Base-by-base conservation (phyloP, 2,113 vertebrate genomes). In the Gobio gobio region DNA sequence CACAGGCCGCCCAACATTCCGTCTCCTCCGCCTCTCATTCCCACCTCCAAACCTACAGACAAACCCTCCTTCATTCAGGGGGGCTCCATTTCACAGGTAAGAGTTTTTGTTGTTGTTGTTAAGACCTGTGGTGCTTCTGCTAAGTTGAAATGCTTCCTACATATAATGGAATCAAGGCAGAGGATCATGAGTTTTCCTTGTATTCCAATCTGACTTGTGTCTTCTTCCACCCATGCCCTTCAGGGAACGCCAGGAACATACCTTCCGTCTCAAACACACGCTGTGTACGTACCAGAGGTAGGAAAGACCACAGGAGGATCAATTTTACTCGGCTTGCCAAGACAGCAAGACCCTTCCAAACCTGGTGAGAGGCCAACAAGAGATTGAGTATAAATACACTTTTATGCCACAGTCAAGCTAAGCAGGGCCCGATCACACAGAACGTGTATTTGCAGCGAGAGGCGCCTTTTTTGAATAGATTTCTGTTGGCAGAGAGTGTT, bases 61-160 rank as follows among this genome's bases (percentile, higher is more conserved):
- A 99, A 99, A 89, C 98, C 98, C 13, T 97, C 98, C 33, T 99
- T 99, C 92, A 98, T 99, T 90, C 97, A 99, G 90, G 98, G 98
- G 85, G 97, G 98, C 88, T 99, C 98, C 40, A 99, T 99, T 89
- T 99, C 97, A 87, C 98, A 98, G 96, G 98, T 99, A 76, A 61
- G 76, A 74, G 18, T 20, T 29, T 36, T 61, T 18, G 64, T 29
- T 18, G 14, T 24, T 26, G 26, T 8, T 26, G 10, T 66, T 54
- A 64, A 49, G 4, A 70, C 26, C 54, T 6, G 20, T 33, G 2
- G 4, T 82, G 61, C 26, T 33, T 82, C 63, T 51, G 26, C 20
- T 24, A 18, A 70, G 13, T 72, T 70, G 54, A 43, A 56, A 68
- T 29, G n/a, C 78, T 64, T 24, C 78, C 45, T 14, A 7, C 66